These are phyloP conservation scores for Teleogryllus oceanicus DNA, from an alignment of 2,888 invertebrate genomes.

Conservation along the genomic window DNA sequence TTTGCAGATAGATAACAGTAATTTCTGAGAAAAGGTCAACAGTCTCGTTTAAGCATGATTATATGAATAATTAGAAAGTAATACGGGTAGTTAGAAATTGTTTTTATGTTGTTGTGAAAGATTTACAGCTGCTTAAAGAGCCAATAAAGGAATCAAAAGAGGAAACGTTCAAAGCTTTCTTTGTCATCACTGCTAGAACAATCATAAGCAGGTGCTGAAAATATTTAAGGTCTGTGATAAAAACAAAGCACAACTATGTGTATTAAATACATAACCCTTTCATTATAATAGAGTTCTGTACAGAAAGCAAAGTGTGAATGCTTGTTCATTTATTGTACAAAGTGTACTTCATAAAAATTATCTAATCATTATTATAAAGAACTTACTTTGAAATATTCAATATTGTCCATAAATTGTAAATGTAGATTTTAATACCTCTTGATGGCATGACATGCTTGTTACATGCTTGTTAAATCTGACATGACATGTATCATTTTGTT, in stretches of 20 bases:
- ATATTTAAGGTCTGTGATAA: constrained; percentile 32
- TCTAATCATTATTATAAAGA: background rate
- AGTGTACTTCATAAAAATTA: background rate
- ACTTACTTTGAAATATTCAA: background rate
- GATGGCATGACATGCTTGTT: background rate
- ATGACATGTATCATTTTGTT: background rate
- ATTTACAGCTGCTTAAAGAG: background rate
- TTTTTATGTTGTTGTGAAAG: background rate
- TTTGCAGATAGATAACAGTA: too few relatives aligned
- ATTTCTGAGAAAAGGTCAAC: background rate
- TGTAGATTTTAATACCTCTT: background rate
- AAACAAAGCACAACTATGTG: constrained; percentile 27
- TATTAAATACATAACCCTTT: background rate
- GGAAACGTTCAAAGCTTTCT: background rate
- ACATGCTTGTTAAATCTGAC: too few relatives aligned
- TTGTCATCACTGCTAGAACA: constrained; percentile 25
- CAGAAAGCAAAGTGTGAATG: background rate
- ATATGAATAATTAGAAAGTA: background rate
- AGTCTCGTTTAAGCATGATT: background rate
- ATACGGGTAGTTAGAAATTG: constrained; percentile 10
- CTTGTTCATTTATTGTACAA: background rate
- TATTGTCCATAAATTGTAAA: background rate
- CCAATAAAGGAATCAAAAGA: background rate
- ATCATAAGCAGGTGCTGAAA: constrained; percentile 30
- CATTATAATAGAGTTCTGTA: background rate